phyloP scores from a whole-genome alignment of 2,888 invertebrate species.

The Euspilapteryx auroguttella region DNA sequence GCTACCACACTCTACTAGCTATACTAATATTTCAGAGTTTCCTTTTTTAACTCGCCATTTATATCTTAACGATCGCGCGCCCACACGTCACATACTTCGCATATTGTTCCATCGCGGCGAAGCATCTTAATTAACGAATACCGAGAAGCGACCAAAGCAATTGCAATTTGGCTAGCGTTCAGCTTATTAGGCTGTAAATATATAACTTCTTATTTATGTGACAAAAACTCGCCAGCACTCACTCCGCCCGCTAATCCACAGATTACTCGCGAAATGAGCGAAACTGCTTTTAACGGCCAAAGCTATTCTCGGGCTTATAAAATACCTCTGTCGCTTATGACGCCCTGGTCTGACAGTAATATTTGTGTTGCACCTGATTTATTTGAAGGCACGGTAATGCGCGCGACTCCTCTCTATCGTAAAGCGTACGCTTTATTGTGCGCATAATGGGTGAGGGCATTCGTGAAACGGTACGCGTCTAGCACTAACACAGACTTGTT shows the following conservation, averaged over 20 bases:
- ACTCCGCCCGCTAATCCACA: constrained; percentile 30
- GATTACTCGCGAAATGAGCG: constrained; percentile 34
- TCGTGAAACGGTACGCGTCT: background rate
- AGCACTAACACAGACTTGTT: background rate
- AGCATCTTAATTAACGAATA: too few relatives aligned
- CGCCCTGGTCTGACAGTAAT: constrained; percentile 31
- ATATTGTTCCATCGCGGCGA: too few relatives aligned
- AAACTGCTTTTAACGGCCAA: constrained; percentile 38
- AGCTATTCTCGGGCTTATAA: constrained; percentile 13
- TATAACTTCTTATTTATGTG: too few relatives aligned
- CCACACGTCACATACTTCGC: too few relatives aligned
- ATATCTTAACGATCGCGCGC: too few relatives aligned
- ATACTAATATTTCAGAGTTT: too few relatives aligned
- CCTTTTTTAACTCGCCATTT: too few relatives aligned
- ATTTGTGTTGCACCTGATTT: constrained; percentile 43
- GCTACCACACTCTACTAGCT: too few relatives aligned
- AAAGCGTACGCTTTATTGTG: constrained; percentile 27
- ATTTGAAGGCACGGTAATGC: constrained; percentile 16
- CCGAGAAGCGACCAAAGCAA: too few relatives aligned
- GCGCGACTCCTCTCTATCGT: constrained; percentile 19
- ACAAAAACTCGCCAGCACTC: too few relatives aligned
- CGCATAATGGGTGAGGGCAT: constrained; percentile 15
- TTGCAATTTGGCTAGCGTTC: too few relatives aligned
- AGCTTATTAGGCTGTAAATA: too few relatives aligned
- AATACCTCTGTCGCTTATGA: constrained; percentile 33